A percentile compares a stretch with the other conserved stretches of the same genome.
These are phyloP conservation scores for Batillaria attramentaria DNA, from an alignment of 1,140 invertebrate species.

Conservation along the genomic window DNA sequence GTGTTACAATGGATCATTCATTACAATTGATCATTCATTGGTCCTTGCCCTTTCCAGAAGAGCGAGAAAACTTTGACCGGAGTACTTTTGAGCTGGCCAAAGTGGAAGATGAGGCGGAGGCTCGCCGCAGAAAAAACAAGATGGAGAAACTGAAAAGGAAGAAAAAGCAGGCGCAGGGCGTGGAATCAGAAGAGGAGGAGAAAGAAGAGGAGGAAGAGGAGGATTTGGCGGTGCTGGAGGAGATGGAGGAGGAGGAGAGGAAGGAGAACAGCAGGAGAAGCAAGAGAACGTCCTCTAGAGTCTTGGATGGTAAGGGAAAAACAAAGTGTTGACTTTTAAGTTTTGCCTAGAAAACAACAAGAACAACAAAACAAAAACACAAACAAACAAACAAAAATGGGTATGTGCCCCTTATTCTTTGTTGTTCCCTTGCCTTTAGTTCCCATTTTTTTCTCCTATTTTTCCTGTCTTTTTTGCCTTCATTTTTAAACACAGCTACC, in stretches of 20 bases:
- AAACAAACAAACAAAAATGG: neutral
- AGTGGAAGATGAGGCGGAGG: conserved; percentile 13
- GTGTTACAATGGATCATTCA: neutral
- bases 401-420: neutral
- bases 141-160: neutral
- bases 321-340: neutral
- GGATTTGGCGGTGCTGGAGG: neutral
- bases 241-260: conserved; percentile 10
- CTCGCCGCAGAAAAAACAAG: neutral
- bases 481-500: neutral
- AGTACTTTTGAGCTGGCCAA: conserved; percentile 12
- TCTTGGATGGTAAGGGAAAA: neutral
- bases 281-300: too few relatives aligned
- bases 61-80: conserved; percentile 5
- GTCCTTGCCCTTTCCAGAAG: neutral
- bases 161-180: neutral
- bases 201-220: conserved; percentile 5
- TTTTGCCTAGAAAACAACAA: neutral
- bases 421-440: neutral
- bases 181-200: neutral
- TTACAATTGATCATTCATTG: neutral
- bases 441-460: too few relatives aligned
- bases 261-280: conserved; percentile 22
- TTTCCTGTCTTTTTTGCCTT: neutral
- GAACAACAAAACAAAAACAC: neutral